These are phyloP conservation scores for Eudyptes chrysolophus DNA, from an alignment of 2,113 vertebrate genomes.

Conservation along the genomic window DNA sequence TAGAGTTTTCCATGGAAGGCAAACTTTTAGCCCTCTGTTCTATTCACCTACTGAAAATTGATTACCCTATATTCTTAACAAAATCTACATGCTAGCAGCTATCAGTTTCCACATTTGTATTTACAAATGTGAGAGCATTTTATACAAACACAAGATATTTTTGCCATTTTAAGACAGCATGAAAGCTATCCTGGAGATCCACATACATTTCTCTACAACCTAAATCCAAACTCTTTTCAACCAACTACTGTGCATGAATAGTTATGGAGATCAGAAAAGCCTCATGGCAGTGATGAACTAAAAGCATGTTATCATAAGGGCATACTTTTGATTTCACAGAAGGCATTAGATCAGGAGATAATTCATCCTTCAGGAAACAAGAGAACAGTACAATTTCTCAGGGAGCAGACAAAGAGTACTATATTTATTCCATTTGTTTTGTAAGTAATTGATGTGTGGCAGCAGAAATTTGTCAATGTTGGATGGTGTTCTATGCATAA, in stretches of 20 bases:
- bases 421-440: neutral
- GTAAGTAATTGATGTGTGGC: neutral
- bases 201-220: neutral
- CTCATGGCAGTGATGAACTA: neutral
- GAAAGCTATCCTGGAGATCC: neutral
- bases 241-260: neutral
- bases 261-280: neutral
- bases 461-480: neutral
- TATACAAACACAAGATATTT: neutral
- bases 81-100: neutral
- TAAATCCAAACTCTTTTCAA: neutral
- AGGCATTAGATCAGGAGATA: neutral
- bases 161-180: neutral
- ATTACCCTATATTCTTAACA: neutral
- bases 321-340: neutral
- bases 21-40: neutral
- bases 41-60: neutral
- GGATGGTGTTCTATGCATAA: neutral
- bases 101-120: neutral
- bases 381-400: neutral
- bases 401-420: neutral
- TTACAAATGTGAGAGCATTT: neutral
- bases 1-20: neutral
- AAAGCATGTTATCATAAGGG: neutral
- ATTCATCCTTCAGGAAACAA: neutral